Conservation (phyloP, 2,888 invertebrate genomes). For the Meliscaeva auricollis region DNA sequence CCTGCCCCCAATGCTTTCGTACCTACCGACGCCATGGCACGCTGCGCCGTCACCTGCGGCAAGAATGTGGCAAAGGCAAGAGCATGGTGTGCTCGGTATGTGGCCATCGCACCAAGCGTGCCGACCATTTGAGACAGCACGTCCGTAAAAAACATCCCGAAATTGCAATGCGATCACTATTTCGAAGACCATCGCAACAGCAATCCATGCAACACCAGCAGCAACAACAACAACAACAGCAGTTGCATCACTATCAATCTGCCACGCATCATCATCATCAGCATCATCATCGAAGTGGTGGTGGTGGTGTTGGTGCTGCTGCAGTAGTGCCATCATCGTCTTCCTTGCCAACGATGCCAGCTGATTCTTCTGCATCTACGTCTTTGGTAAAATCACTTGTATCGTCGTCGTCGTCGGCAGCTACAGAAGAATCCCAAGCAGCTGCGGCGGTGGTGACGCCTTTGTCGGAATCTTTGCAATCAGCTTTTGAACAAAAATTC, state of each 20-base stretch:
- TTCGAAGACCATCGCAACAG: conserved; percentile 79
- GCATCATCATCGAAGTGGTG: conserved; percentile 40
- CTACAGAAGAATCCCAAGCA: conserved; percentile 63
- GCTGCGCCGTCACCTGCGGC: conserved; percentile 85
- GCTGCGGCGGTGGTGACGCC: conserved; percentile 25
- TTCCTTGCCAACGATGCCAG: conserved; percentile 36
- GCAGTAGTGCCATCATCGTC: conserved; percentile 48
- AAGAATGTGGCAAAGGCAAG: conserved; percentile 86
- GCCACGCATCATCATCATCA: conserved; percentile 54
- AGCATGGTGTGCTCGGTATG: conserved; percentile 85
- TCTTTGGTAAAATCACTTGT: conserved; percentile 26
- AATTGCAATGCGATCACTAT: conserved; percentile 83
- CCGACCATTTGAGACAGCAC: conserved; percentile 85
- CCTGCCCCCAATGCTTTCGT: conserved; percentile 85
- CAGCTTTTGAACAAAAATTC: conserved; percentile 58
- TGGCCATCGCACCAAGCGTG: conserved; percentile 85
- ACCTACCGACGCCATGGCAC: conserved; percentile 86
- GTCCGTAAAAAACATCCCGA: conserved; percentile 85
- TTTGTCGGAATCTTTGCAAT: conserved; percentile 50
- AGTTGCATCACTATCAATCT: conserved; percentile 68
- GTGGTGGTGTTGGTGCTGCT: not conserved
- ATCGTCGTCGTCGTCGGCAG: conserved; percentile 41
- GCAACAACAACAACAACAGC: conserved; percentile 66
- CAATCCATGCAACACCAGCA: conserved; percentile 79
- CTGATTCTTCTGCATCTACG: conserved; percentile 19